Evolutionary conservation across 2,113 vertebrate genomes (phyloP).

Genomic region (Odontophorus gujanensis): DNA sequence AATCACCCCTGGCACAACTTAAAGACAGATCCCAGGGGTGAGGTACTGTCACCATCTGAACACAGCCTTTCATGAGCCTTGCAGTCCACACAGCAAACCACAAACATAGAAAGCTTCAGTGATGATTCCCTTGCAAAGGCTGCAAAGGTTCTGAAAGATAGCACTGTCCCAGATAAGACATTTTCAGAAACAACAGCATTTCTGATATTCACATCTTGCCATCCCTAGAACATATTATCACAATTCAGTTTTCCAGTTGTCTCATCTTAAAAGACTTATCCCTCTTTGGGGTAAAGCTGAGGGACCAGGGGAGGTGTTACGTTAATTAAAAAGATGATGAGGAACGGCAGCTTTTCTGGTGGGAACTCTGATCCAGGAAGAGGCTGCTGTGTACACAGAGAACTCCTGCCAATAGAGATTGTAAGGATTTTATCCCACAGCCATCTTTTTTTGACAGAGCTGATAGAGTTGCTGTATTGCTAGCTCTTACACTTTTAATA

Average conservation of each 20-base stretch:
- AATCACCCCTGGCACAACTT: background rate
- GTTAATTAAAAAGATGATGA: background rate
- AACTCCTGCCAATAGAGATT: background rate
- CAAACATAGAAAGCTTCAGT: background rate
- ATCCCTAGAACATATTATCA: background rate
- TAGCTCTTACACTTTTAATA: background rate
- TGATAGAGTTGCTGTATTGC: background rate
- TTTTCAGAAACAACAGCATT: background rate
- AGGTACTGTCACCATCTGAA: background rate
- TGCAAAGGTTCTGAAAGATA: background rate
- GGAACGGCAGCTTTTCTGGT: background rate
- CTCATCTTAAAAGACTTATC: background rate
- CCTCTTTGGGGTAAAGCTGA: background rate
- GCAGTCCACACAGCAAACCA: background rate
- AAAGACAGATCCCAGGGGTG: background rate
- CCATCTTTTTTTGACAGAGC: background rate
- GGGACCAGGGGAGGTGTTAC: background rate
- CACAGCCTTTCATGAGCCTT: background rate
- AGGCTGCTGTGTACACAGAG: background rate
- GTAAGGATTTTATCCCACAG: background rate
- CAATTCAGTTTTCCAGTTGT: conserved; percentile 12
- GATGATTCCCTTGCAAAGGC: background rate
- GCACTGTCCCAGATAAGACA: background rate
- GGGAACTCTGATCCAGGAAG: background rate
- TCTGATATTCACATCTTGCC: background rate